These are phyloP conservation scores for Watersipora subatra DNA, from an alignment of 1,140 invertebrate genomes.

Conservation along the genomic window DNA sequence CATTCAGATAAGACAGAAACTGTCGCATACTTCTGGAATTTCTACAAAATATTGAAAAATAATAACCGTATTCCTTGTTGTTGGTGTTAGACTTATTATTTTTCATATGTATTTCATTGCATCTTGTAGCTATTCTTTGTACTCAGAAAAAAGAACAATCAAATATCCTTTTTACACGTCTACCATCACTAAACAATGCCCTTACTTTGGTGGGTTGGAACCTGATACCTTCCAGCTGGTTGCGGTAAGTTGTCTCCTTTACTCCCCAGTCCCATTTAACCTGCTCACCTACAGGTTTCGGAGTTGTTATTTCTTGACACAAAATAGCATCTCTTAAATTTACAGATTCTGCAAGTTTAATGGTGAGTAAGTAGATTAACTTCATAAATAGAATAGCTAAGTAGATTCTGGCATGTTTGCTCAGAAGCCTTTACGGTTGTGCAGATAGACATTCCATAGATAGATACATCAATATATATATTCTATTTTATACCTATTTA, in stretches of 20 bases:
- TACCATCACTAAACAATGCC: slow-evolving; percentile 69
- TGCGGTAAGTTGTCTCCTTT: slow-evolving; percentile 26
- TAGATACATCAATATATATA: too few relatives aligned
- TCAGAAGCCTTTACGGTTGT: too few relatives aligned
- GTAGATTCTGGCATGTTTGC: too few relatives aligned
- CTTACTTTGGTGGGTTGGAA: slow-evolving; percentile 40
- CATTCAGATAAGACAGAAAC: too few relatives aligned
- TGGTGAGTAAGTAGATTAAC: background rate
- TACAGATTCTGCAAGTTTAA: background rate
- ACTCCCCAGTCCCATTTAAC: background rate
- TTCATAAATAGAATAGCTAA: too few relatives aligned
- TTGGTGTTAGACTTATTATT: background rate
- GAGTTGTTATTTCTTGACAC: background rate
- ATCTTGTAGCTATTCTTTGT: slow-evolving; percentile 58
- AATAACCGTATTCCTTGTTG: background rate
- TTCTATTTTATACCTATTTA: too few relatives aligned
- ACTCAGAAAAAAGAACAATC: slow-evolving; percentile 65
- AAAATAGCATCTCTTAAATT: background rate
- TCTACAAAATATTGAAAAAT: background rate
- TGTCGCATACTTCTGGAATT: too few relatives aligned
- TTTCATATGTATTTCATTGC: slow-evolving; percentile 15
- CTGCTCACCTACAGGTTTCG: background rate
- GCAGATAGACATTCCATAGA: too few relatives aligned
- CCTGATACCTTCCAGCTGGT: slow-evolving; percentile 39
- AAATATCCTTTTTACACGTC: slow-evolving; percentile 75